Percentiles rank a stretch among this genome's conserved stretches.
These are phyloP conservation scores for Huso huso DNA, from an alignment of 2,797 vertebrate genomes.

Conservation along the genomic window DNA sequence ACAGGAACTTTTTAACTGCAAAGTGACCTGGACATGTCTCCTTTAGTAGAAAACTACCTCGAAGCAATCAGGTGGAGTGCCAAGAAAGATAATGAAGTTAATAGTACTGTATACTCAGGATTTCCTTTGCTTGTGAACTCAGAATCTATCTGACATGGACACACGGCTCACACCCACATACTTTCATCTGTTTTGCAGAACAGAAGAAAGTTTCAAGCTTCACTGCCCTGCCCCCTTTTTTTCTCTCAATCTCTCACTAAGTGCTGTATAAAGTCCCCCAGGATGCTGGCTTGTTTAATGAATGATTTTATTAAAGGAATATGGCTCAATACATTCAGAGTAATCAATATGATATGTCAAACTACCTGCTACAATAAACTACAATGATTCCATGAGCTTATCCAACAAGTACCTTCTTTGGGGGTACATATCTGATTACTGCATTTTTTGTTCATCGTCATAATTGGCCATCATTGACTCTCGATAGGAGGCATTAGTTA, in stretches of 20 bases:
- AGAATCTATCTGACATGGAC: constrained; percentile 31
- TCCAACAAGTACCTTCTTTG: background rate
- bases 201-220: constrained; percentile 18
- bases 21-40: background rate
- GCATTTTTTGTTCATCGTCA: too few relatives aligned
- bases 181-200: constrained; percentile 25
- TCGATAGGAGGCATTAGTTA: too few relatives aligned
- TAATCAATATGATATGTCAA: constrained; percentile 1
- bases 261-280: background rate
- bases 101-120: constrained; percentile 40
- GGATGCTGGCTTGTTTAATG: background rate
- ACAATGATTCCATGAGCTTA: background rate
- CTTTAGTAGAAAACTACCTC: constrained; percentile 13
- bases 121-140: constrained; percentile 32
- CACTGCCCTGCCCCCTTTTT: constrained; percentile 2
- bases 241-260: background rate
- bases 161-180: constrained; percentile 27
- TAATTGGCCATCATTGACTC: too few relatives aligned
- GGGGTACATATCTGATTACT: too few relatives aligned
- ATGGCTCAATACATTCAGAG: background rate
- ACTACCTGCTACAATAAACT: background rate
- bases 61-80: constrained; percentile 12
- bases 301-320: constrained; percentile 7
- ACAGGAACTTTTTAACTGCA: constrained; percentile 1
- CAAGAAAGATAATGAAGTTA: constrained; percentile 19